Conservation (phyloP, 2,113 vertebrate species). For the Montifringilla adamsi region DNA sequence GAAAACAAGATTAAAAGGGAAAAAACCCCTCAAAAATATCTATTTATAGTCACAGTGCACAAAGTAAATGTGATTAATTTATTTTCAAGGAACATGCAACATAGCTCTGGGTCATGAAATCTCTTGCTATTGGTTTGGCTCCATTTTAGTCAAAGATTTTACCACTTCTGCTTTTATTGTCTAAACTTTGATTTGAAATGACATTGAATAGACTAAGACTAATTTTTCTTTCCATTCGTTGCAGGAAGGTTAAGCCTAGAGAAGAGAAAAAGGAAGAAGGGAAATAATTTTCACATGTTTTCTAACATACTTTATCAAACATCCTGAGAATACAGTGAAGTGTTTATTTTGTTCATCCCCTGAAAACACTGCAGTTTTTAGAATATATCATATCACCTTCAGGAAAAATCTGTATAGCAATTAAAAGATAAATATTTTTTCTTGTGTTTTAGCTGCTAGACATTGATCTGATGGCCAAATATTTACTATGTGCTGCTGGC, state of each 20-base stretch:
- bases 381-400: not conserved
- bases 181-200: not conserved
- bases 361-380: not conserved
- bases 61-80: not conserved
- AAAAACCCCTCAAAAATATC: not conserved
- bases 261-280: not conserved
- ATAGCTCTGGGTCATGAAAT: not conserved
- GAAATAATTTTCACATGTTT: not conserved
- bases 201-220: not conserved
- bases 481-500: not conserved
- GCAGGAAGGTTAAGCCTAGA: not conserved
- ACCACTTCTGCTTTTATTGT: not conserved
- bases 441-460: not conserved
- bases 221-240: not conserved
- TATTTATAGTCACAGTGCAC: not conserved
- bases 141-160: not conserved
- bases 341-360: not conserved
- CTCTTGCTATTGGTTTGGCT: not conserved
- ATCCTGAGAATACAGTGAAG: not conserved
- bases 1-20: not conserved
- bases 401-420: not conserved
- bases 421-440: not conserved
- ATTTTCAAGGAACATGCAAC: not conserved
- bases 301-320: not conserved
- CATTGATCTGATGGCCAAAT: not conserved